Percentiles rank a stretch among this genome's conserved stretches.
Conservation (phyloP, 2,888 invertebrate species). For the Ormia ochracea region DNA sequence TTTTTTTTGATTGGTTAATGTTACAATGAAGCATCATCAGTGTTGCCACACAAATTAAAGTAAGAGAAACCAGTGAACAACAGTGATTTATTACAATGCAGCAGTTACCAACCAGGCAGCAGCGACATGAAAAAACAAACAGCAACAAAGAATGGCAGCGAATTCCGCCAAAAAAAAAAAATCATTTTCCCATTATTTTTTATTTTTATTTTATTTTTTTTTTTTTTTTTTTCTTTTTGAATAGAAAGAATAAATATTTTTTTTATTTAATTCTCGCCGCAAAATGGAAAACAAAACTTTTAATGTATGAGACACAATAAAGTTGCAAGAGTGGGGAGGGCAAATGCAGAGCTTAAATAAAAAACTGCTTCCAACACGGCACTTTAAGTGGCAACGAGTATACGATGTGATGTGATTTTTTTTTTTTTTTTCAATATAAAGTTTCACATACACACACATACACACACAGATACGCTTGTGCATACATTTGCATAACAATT, state of each 20-base stretch:
- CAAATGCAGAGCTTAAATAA: not conserved
- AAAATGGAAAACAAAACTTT: slow-evolving; percentile 47
- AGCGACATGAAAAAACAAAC: slow-evolving; percentile 32
- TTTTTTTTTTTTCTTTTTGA: not conserved
- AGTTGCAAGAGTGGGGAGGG: not conserved
- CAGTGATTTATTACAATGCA: slow-evolving; percentile 70
- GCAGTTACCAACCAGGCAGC: slow-evolving; percentile 57
- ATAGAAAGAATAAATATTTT: not conserved
- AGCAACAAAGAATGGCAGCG: slow-evolving; percentile 10
- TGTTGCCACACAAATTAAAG: slow-evolving; percentile 54
- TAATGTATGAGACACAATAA: not conserved
- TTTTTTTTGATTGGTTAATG: not conserved
- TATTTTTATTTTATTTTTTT: not conserved
- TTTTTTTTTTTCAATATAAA: slow-evolving; percentile 37
- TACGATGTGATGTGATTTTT: not conserved
- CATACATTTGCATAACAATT: slow-evolving; percentile 66
- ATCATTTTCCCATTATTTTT: too few relatives aligned
- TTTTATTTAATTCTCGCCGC: slow-evolving; percentile 14
- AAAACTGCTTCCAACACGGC: slow-evolving; percentile 37
- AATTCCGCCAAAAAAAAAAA: slow-evolving; percentile 16
- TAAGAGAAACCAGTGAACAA: slow-evolving; percentile 50
- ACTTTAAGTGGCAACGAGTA: slow-evolving; percentile 35
- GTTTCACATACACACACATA: not conserved
- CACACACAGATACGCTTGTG: not conserved
- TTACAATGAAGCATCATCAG: slow-evolving; percentile 51